Base-by-base conservation (phyloP, 1,140 invertebrate genomes). In the Penaeus vannamei region DNA sequence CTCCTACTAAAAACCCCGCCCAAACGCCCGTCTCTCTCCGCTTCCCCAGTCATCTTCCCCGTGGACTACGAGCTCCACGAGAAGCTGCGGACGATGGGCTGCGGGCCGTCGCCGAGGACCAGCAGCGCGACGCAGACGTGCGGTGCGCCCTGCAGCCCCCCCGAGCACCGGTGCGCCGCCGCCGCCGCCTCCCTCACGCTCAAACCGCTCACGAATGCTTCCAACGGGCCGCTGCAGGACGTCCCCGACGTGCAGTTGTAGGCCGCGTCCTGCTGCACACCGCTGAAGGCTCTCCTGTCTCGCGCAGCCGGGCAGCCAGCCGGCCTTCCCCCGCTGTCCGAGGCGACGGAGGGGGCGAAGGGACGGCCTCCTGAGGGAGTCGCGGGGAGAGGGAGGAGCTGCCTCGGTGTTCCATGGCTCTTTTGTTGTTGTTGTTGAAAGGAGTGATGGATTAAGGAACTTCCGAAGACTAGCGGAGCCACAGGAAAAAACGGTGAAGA, bases 81-180 rank as follows among this genome's bases (percentile, higher is more conserved):
- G 64, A 89, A 92, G 7, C 85, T 93, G 46, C 89, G 91, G 22
- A 85, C 92, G 17, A 92, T 92, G 1, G 90, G 91, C 19, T 93
- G 92, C 90, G 92, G 92, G 72, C 87, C 82, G 20, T 90, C 91
- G 42, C 92, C 91, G 82, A 91, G 92, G 62, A 92, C 91, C 46
- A 93, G 92, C 5, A 92, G 91, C 84, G 92, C 92, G 46, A 93
- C 92, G 1, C 92, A 92, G 91, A 92, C 93, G 23, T 87, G 91
- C 32, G 66, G 83, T 77, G 60, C 26, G n/a, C 26, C 53, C 36
- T 81, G 36, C 46, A 81, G 79, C 53, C 53, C 46, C 14, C 36
- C 64, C 7, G 61, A 85, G 32, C 82, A 66, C 42, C 82, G 59
- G 29, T 72, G 69, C 82, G 61, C 36, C 36, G 42, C 77, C 61